These are phyloP conservation scores for Caenorhabditis uteleia DNA, from an alignment of 2,888 invertebrate species.

Conservation along the genomic window DNA sequence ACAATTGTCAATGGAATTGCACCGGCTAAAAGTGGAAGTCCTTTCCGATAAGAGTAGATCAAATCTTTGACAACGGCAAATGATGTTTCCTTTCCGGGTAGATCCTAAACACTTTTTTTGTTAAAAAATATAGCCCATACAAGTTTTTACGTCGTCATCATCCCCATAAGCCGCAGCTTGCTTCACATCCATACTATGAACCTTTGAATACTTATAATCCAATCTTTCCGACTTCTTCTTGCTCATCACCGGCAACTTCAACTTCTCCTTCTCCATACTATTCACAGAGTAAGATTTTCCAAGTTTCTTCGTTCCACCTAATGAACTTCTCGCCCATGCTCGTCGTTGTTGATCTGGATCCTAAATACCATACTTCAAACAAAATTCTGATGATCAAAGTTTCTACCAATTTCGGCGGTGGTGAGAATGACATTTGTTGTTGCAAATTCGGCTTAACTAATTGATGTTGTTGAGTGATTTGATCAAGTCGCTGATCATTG, in stretches of 20 bases:
- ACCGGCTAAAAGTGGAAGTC: slow-evolving; percentile 44
- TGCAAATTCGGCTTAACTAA: slow-evolving; percentile 36
- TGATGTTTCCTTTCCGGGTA: slow-evolving; percentile 43
- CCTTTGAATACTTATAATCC: slow-evolving; percentile 51
- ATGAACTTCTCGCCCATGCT: slow-evolving; percentile 65
- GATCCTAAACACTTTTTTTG: slow-evolving; percentile 25
- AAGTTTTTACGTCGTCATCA: slow-evolving; percentile 20
- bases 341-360: slow-evolving; percentile 52
- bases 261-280: slow-evolving; percentile 58
- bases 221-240: slow-evolving; percentile 58
- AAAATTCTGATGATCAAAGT: slow-evolving; percentile 1
- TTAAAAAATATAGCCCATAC: neutral
- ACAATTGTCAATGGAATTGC: slow-evolving; percentile 65
- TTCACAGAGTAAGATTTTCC: slow-evolving; percentile 67
- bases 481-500: slow-evolving; percentile 59
- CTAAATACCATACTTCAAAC: slow-evolving; percentile 23
- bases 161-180: slow-evolving; percentile 17
- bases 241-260: slow-evolving; percentile 62
- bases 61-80: slow-evolving; percentile 44
- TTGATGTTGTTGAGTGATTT: slow-evolving; percentile 28
- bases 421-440: slow-evolving; percentile 39
- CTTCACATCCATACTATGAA: slow-evolving; percentile 31
- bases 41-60: slow-evolving; percentile 54
- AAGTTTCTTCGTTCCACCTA: slow-evolving; percentile 56
- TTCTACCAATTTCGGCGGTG: slow-evolving; percentile 29